Evolutionary conservation across 2,797 vertebrate genomes (phyloP), one percentile per base, ranked within the genome.

Genomic region (Geotrypetes seraphini): DNA sequence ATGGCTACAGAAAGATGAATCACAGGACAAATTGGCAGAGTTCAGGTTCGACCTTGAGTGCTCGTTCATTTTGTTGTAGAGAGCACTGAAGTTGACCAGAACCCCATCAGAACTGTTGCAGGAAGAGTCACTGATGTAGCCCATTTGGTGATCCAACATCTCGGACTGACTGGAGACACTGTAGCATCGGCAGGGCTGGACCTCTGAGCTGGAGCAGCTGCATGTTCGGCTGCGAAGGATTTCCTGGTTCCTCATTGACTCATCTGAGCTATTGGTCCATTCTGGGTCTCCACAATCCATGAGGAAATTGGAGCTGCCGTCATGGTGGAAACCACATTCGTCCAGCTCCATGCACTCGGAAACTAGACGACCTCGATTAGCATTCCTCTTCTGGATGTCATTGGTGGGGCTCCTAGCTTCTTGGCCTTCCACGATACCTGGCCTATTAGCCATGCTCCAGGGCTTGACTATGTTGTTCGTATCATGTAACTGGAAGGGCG

Each of bases 51-150:
- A 72, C 25, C 74, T 89, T 37, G 89, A 73, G 10, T 79, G 57
- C n/a, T 77, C 52, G 25, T 87, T 92, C 77, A 84, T 86, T 56
- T 95, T 95, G 71, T 85, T 89, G 79, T 90, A 98, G 43, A 98
- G 93, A 36, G 92, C 70, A n/a, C 91, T 98, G 81, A 97, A 95
- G 56, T 90, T 98, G 47, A 98, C 91, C 8, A 97, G 83, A 16
- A 96, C 87, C 0, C 95, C 92, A 0, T 97, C 91, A 0, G 92
- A 97, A 51, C 92, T 96, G 74, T 92, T 96, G 76, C 90, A 96
- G 16, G 93, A 97, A 0, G 91, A 96, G 73, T 98, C 93, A 6
- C 91, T 97, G 55, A 82, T 70, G 3, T 90, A 92, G 38, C 86
- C 87, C 47, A 81, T 88, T 50, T 82, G 88, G 43, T 88, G 84